These are phyloP conservation scores for Capreolus pygargus DNA, from an alignment of 2,113 vertebrate genomes.

Conservation along the genomic window DNA sequence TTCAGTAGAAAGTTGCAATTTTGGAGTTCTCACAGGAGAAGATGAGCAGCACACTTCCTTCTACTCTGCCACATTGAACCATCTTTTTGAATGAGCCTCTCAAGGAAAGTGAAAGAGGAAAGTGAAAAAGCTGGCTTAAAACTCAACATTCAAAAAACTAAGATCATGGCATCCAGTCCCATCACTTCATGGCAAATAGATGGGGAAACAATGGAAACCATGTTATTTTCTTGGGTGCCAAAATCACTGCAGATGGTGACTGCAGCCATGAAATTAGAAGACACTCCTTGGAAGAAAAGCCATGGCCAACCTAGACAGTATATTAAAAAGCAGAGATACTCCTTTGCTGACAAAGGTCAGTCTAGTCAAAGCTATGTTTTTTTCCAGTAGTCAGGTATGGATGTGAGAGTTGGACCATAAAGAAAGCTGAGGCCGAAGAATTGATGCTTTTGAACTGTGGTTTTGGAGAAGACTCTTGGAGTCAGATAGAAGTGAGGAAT, in stretches of 20 bases:
- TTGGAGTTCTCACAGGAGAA: neutral
- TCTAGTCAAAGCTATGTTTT: neutral
- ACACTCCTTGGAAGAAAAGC: neutral
- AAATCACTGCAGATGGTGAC: neutral
- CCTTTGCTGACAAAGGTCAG: fast-evolving
- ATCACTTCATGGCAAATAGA: neutral
- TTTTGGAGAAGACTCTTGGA: neutral
- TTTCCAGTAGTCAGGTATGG: neutral
- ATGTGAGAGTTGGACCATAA: neutral
- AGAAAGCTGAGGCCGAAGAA: neutral
- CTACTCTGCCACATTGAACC: neutral
- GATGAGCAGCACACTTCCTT: neutral
- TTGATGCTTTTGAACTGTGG: neutral
- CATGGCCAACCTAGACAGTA: neutral
- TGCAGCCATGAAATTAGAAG: neutral
- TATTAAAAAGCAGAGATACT: neutral
- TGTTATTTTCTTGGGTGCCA: neutral
- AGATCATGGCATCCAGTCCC: neutral
- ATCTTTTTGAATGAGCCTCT: neutral
- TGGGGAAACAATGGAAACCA: neutral
- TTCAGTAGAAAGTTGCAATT: neutral
- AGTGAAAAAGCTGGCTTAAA: neutral
- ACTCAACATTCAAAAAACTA: neutral
- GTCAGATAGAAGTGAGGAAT: neutral
- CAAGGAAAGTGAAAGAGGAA: neutral